Percentiles rank a stretch among this genome's conserved stretches.
Evolutionary conservation across 2,113 vertebrate genomes (phyloP).

Genomic region (Corythornis madagascariensis): DNA sequence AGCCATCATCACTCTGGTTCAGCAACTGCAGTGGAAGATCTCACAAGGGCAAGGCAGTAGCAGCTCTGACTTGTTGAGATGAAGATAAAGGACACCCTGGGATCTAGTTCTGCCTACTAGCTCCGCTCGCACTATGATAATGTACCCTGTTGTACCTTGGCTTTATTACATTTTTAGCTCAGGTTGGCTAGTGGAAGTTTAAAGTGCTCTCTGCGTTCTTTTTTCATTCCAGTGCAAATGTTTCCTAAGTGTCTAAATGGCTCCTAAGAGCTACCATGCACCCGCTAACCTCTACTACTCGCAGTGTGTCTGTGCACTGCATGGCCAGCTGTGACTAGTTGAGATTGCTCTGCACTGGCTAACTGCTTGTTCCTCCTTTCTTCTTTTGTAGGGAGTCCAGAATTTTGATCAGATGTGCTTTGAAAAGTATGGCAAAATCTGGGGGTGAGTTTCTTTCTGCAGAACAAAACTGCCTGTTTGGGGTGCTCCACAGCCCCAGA

Average conservation of each 20-base stretch:
- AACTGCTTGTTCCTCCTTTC: not conserved
- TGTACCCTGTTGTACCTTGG: not conserved
- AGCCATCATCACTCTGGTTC: not conserved
- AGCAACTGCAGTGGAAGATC: not conserved
- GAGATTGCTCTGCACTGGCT: not conserved
- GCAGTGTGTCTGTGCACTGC: accelerated
- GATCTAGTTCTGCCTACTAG: slow-evolving; percentile 12
- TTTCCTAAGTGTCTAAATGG: not conserved
- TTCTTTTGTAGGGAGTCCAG: slow-evolving; percentile 66
- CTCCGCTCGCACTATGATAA: not conserved
- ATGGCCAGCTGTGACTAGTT: not conserved
- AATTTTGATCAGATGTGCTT: slow-evolving; percentile 76
- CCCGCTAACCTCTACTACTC: not conserved
- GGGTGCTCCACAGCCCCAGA: not conserved
- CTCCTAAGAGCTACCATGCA: not conserved
- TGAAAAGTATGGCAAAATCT: slow-evolving; percentile 83
- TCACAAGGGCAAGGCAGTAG: not conserved
- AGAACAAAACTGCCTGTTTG: not conserved
- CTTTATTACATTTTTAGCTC: not conserved
- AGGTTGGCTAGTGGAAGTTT: not conserved
- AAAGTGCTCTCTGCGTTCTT: not conserved
- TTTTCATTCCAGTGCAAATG: not conserved
- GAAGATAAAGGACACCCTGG: not conserved
- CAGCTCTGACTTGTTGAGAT: not conserved
- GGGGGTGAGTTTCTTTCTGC: slow-evolving; percentile 78